Base-by-base conservation (phyloP, 1,140 invertebrate genomes). In the Planococcus citri region DNA sequence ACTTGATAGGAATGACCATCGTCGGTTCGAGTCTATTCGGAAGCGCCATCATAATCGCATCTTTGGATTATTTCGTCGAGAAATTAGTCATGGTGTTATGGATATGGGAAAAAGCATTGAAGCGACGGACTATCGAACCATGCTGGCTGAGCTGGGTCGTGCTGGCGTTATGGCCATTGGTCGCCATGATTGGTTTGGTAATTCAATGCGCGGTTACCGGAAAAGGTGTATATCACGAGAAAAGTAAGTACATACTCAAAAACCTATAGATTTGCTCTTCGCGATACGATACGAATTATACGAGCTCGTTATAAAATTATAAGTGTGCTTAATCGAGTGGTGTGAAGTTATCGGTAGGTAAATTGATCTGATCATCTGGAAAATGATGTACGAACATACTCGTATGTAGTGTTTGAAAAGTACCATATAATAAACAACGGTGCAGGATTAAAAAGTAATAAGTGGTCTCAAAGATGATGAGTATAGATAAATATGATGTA, bases 81-180 rank as follows among this genome's bases (percentile, higher is more conserved):
- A 82, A 83, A 71, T 82, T 87, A 75, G 77, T 83, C 70, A 85
- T 88, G 82, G 81, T 89, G 27, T 79, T 83, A 73, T 91, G 88
- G 87, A 79, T 90, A 68, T 83, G 82, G 81, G 81, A 82, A 68
- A 75, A 79, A 71, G 67, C n/a, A 21, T n/a, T 4, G 60, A 80
- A 79, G 27, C 81, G 80, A 80, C 79, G 82, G 70, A 81, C 82
- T 41, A 74, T 80, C 0, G 80, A 82, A 2, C 82, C 87, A 22
- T 90, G 88, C 76, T 88, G 87, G 82, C 87, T 87, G 75, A 88
- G 87, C 37, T 90, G 88, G 88, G 77, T 89, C 51, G 83, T 90
- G 24, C 78, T 91, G 1, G 84, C 81, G 12, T 82, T 86, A 17
- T 92, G 90, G 90, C 88, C 88, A 1, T 81, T 84, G 25, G 83